Percentiles rank a stretch among this genome's conserved stretches.
Conservation (phyloP, 2,888 invertebrate genomes). For the Pterostichus niger region DNA sequence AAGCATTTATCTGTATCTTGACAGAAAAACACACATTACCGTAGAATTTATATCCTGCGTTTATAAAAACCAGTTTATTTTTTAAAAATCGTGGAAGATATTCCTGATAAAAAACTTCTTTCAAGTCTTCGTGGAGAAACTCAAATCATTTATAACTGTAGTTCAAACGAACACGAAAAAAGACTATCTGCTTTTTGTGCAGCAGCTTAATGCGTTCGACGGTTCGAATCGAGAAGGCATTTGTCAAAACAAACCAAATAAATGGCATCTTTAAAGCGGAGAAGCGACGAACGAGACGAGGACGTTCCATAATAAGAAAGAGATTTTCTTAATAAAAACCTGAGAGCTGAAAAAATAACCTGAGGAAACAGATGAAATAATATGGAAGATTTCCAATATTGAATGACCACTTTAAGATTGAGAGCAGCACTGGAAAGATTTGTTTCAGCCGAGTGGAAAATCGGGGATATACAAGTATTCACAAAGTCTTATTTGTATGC, state of each 20-base stretch:
- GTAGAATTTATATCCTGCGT: slow-evolving; percentile 45
- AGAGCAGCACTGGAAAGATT: neutral
- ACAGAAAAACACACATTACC: slow-evolving; percentile 44
- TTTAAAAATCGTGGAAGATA: slow-evolving; percentile 48
- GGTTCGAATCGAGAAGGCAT: slow-evolving; percentile 56
- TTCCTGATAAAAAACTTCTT: slow-evolving; percentile 43
- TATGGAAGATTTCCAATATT: slow-evolving; percentile 26
- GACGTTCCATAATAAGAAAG: slow-evolving; percentile 15
- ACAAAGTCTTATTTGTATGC: too few relatives aligned
- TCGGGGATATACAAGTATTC: too few relatives aligned
- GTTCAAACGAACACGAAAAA: slow-evolving; percentile 54
- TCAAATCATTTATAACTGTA: slow-evolving; percentile 62
- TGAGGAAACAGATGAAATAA: slow-evolving; percentile 8
- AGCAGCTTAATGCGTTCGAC: slow-evolving; percentile 43
- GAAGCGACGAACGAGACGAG: slow-evolving; percentile 13
- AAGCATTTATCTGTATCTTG: slow-evolving; percentile 31
- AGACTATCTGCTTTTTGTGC: slow-evolving; percentile 56
- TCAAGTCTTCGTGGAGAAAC: slow-evolving; percentile 47
- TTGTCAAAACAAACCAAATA: slow-evolving; percentile 61
- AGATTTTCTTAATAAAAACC: slow-evolving; percentile 47
- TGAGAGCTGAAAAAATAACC: slow-evolving; percentile 33
- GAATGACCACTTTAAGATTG: neutral
- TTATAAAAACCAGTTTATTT: slow-evolving; percentile 57
- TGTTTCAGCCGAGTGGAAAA: too few relatives aligned
- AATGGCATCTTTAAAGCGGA: slow-evolving; percentile 38